These are phyloP conservation scores for Geopemphigus sp. DNA, from an alignment of 1,140 invertebrate species.

Conservation along the genomic window DNA sequence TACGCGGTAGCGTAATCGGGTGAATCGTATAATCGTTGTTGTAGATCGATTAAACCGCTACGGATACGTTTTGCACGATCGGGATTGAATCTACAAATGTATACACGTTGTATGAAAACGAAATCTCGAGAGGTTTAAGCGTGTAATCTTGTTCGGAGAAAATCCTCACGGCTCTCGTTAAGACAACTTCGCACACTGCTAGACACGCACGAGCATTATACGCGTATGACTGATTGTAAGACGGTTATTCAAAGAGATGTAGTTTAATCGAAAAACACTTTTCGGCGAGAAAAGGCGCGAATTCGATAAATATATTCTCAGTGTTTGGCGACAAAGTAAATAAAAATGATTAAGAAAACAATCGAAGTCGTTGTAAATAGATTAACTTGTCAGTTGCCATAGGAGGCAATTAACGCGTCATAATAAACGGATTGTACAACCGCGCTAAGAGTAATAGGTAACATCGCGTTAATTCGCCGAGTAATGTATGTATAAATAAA, in stretches of 20 bases:
- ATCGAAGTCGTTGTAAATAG: not conserved
- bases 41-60: not conserved
- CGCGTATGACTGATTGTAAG: slow-evolving; percentile 26
- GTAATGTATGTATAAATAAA: no score
- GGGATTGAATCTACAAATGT: no score
- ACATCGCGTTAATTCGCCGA: no score
- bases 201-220: slow-evolving; percentile 21
- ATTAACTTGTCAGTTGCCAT: not conserved
- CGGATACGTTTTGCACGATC: not conserved
- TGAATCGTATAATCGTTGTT: not conserved
- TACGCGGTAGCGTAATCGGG: not conserved
- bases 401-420: no score
- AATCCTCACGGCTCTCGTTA: slow-evolving; percentile 19
- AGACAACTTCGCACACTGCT: slow-evolving; percentile 3
- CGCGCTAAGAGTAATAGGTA: no score
- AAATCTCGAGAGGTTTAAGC: slow-evolving; percentile 25
- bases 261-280: slow-evolving; percentile 34
- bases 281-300: not conserved
- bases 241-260: slow-evolving; percentile 15
- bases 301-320: slow-evolving; percentile 2
- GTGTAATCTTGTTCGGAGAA: slow-evolving; percentile 30
- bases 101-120: not conserved
- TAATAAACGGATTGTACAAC: no score
- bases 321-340: not conserved
- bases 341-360: not conserved